Evolutionary conservation across 2,888 invertebrate species (phyloP).

Genomic region (Eledona agricola): DNA sequence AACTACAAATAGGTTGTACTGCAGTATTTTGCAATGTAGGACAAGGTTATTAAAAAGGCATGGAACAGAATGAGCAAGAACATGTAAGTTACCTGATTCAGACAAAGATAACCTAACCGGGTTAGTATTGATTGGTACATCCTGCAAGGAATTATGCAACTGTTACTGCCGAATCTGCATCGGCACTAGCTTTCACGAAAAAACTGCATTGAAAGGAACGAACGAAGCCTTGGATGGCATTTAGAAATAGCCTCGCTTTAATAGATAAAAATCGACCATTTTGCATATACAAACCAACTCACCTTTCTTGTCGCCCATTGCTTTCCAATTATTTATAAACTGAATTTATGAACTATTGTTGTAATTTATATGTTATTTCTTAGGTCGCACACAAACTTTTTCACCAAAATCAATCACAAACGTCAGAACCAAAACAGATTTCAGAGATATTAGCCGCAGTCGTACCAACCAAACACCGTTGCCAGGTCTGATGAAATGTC

Average conservation of each 20-base stretch:
- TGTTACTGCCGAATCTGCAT: slow-evolving; percentile 44
- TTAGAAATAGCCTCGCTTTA: no score
- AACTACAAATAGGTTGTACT: slow-evolving; percentile 49
- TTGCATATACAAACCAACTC: slow-evolving; percentile 38
- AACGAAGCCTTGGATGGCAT: slow-evolving; percentile 6
- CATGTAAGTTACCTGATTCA: slow-evolving; percentile 55
- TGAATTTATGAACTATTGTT: slow-evolving; percentile 7
- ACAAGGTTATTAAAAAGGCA: slow-evolving; percentile 60
- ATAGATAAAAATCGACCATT: neutral
- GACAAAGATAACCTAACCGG: slow-evolving; percentile 60
- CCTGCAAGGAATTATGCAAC: slow-evolving; percentile 60
- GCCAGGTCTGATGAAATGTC: neutral
- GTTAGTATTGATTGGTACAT: slow-evolving; percentile 62
- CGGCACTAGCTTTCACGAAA: slow-evolving; percentile 20
- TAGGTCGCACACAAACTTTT: slow-evolving; percentile 16
- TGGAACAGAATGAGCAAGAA: slow-evolving; percentile 56
- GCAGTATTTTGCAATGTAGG: slow-evolving; percentile 62
- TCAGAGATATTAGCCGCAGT: no score
- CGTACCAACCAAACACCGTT: no score
- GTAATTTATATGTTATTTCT: slow-evolving; percentile 9
- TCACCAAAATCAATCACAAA: slow-evolving; percentile 19
- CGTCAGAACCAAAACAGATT: slow-evolving; percentile 29
- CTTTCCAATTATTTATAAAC: slow-evolving; percentile 10
- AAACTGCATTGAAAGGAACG: slow-evolving; percentile 12
- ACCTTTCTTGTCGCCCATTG: slow-evolving; percentile 56